phyloP scores from a whole-genome alignment of 35 echinoderm and acorn worm species.

The Diadema setosum region DNA sequence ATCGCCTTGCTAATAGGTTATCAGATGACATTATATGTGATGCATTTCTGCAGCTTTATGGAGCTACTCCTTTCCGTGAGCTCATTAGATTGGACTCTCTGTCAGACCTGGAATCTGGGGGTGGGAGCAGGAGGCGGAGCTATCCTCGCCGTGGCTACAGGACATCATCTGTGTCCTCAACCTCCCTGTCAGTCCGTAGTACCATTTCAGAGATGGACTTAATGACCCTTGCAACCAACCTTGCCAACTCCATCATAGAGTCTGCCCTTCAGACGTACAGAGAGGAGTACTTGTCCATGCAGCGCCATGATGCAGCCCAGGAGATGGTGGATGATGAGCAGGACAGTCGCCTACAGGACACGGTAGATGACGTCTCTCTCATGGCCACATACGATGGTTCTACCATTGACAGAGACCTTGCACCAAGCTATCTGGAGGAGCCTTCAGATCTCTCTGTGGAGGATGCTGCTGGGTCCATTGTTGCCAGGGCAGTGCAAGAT shows the following conservation, averaged over 20 bases:
- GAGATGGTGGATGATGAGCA: background rate
- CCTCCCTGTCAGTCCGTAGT: background rate
- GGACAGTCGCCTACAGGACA: background rate
- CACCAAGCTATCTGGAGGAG: background rate
- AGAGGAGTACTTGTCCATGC: conserved; percentile 28
- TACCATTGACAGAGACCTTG: background rate
- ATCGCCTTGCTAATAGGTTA: background rate
- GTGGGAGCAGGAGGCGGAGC: background rate
- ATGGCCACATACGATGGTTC: background rate
- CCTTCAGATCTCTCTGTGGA: background rate
- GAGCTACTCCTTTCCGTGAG: conserved; percentile 2
- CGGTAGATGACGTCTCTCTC: background rate
- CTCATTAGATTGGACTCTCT: background rate
- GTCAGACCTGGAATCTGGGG: background rate
- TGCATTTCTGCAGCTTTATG: conserved; percentile 43
- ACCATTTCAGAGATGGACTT: conserved; percentile 62
- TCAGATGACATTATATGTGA: conserved; percentile 38
- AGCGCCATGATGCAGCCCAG: background rate
- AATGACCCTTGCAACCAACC: conserved; percentile 67
- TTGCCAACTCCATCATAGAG: conserved; percentile 77
- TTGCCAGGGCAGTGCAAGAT: conserved; percentile 2
- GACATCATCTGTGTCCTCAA: background rate
- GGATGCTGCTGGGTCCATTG: background rate
- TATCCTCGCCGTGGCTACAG: background rate
- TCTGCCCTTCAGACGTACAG: conserved; percentile 63